These are phyloP conservation scores for Parnassius apollo DNA, from an alignment of 2,888 invertebrate species.

Conservation along the genomic window DNA sequence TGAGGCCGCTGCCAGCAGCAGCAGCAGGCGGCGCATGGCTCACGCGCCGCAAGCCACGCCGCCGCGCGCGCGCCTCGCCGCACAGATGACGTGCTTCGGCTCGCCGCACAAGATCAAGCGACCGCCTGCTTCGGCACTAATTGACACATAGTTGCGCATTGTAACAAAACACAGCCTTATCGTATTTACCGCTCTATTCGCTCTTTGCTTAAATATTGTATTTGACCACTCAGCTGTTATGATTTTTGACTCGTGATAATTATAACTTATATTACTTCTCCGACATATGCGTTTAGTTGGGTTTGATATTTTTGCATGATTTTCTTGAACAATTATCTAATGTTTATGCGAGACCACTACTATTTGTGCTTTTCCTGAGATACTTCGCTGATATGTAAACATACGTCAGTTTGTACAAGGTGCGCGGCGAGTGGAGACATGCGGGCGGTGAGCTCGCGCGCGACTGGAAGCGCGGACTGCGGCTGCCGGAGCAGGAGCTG, in stretches of 20 bases:
- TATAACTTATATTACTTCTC: neutral
- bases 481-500: slow-evolving; percentile 25
- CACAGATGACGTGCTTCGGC: slow-evolving; percentile 38
- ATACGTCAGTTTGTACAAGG: neutral
- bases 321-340: too few species aligned
- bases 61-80: slow-evolving; percentile 39
- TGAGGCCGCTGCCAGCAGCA: slow-evolving; percentile 42
- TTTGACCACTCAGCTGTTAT: neutral
- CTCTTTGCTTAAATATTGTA: neutral
- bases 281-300: neutral
- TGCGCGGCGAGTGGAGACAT: slow-evolving; percentile 25
- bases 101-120: slow-evolving; percentile 53
- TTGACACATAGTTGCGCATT: slow-evolving; percentile 9
- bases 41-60: slow-evolving; percentile 34
- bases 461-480: slow-evolving; percentile 17
- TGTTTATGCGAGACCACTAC: too few species aligned
- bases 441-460: neutral
- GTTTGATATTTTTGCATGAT: neutral
- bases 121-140: slow-evolving; percentile 29
- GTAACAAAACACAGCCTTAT: neutral
- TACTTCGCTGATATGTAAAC: too few species aligned
- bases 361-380: too few species aligned
- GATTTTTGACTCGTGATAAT: neutral
- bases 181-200: neutral
- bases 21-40: slow-evolving; percentile 40